A percentile compares a stretch with the other conserved stretches of the same genome.
Conservation (phyloP, 2,797 vertebrate species). For the Sebastes miniatus region DNA sequence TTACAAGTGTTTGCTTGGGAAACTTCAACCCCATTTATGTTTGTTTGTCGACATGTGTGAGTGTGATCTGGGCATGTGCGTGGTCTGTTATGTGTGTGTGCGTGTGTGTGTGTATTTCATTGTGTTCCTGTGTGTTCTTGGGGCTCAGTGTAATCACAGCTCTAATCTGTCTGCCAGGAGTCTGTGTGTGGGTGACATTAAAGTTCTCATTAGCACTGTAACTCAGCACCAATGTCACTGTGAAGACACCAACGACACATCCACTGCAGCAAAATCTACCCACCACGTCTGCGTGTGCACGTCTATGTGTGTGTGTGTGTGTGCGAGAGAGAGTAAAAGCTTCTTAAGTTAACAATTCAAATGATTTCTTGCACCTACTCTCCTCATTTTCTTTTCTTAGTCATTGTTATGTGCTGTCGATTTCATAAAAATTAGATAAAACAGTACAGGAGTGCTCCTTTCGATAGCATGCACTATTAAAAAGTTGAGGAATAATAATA, state of each 20-base stretch:
- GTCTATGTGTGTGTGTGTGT: background rate
- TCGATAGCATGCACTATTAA: slow-evolving; percentile 29
- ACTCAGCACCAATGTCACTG: slow-evolving; percentile 77
- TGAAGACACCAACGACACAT: slow-evolving; percentile 73
- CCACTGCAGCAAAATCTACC: slow-evolving; percentile 58
- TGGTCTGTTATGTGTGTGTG: slow-evolving; percentile 5
- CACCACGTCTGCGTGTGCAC: slow-evolving; percentile 22
- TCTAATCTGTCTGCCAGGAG: slow-evolving; percentile 75
- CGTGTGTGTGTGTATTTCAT: slow-evolving; percentile 9
- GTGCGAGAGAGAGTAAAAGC: slow-evolving; percentile 24
- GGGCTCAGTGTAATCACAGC: slow-evolving; percentile 70
- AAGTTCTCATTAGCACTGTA: slow-evolving; percentile 81
- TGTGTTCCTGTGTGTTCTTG: slow-evolving; percentile 57
- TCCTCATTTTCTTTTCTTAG: slow-evolving; percentile 25
- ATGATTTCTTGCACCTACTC: slow-evolving; percentile 30
- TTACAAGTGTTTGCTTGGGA: slow-evolving; percentile 22
- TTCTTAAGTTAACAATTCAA: slow-evolving; percentile 28
- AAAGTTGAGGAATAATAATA: slow-evolving; percentile 25
- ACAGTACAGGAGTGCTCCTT: background rate
- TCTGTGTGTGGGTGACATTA: slow-evolving; percentile 80
- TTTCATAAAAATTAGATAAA: slow-evolving; percentile 44
- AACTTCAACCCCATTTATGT: slow-evolving; percentile 44
- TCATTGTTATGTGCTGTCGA: slow-evolving; percentile 6
- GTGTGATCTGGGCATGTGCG: slow-evolving; percentile 6
- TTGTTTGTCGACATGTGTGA: slow-evolving; percentile 44